Conservation (phyloP, 2,113 vertebrate genomes). For the Uropsilus gracilis region DNA sequence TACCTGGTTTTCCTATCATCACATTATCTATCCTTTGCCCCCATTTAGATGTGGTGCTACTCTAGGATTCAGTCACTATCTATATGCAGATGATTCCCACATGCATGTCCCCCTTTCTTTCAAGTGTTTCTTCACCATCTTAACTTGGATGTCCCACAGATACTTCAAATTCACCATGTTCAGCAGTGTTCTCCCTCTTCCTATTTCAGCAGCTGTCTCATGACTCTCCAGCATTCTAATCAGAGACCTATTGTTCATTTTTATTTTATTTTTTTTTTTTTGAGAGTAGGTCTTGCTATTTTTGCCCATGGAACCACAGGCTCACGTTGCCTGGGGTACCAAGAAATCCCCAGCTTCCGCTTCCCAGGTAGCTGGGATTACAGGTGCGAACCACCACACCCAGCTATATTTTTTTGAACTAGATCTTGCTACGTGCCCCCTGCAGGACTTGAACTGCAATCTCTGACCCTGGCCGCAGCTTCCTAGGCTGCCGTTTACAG, state of each 20-base stretch:
- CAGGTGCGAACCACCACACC: too few relatives aligned
- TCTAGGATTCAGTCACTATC: background rate
- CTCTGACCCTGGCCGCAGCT: too few relatives aligned
- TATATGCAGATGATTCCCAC: background rate
- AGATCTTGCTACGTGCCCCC: too few relatives aligned
- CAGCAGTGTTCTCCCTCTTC: background rate
- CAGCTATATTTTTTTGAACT: too few relatives aligned
- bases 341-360: too few relatives aligned
- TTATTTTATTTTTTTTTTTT: too few relatives aligned
- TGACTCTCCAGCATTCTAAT: background rate
- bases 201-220: background rate
- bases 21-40: background rate
- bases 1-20: background rate
- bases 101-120: background rate
- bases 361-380: too few relatives aligned
- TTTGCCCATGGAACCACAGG: too few relatives aligned
- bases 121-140: background rate
- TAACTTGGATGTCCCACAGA: background rate
- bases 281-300: too few relatives aligned
- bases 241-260: background rate
- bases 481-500: too few relatives aligned
- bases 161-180: background rate
- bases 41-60: background rate
- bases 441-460: too few relatives aligned
- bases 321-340: too few relatives aligned